Evolutionary conservation across 2,888 invertebrate species (phyloP).

Genomic region (Trissolcus japonicus): DNA sequence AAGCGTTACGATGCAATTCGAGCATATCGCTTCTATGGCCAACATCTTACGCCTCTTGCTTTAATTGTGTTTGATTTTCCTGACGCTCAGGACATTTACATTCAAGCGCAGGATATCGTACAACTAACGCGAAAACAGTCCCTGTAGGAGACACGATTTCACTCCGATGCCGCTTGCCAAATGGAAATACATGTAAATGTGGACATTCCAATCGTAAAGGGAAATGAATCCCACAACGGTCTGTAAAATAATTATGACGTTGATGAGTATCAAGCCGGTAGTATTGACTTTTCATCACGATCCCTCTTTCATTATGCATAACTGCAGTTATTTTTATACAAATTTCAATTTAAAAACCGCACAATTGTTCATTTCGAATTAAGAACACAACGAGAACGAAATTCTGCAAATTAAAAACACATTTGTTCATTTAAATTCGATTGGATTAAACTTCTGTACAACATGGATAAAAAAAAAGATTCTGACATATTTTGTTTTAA

Average conservation of each 20-base stretch:
- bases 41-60: slow-evolving; percentile 56
- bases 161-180: slow-evolving; percentile 49
- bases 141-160: slow-evolving; percentile 54
- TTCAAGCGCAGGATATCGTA: slow-evolving; percentile 52
- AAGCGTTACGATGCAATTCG: slow-evolving; percentile 51
- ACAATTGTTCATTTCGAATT: too few species aligned
- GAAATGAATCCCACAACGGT: slow-evolving; percentile 54
- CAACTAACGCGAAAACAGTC: slow-evolving; percentile 58
- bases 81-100: slow-evolving; percentile 53
- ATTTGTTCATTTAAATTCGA: too few species aligned
- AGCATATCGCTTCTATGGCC: slow-evolving; percentile 49
- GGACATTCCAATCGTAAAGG: slow-evolving; percentile 55
- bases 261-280: slow-evolving; percentile 46
- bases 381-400: too few species aligned
- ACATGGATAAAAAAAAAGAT: too few species aligned
- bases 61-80: slow-evolving; percentile 58
- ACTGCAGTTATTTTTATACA: slow-evolving; percentile 2
- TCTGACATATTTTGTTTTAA: too few species aligned
- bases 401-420: too few species aligned
- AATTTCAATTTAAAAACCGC: too few species aligned
- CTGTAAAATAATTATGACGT: slow-evolving; percentile 55
- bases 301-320: slow-evolving; percentile 24
- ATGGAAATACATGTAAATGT: slow-evolving; percentile 58
- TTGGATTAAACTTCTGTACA: too few species aligned
- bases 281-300: slow-evolving; percentile 49